Conservation (phyloP, 2,113 vertebrate genomes). For the Barnardius zonarius region DNA sequence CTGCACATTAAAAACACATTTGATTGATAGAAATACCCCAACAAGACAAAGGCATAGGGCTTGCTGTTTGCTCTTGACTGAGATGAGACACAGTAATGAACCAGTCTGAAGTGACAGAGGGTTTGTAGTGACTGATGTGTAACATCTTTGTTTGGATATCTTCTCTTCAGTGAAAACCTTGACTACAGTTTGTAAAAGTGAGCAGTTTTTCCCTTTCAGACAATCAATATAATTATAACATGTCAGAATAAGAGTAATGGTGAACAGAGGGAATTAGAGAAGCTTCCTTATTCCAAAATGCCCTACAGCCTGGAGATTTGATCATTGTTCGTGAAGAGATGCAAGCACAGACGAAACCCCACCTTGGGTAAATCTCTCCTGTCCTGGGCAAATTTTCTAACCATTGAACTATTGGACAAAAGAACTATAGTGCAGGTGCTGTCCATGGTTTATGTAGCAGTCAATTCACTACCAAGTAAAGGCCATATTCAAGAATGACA, state of each 20-base stretch:
- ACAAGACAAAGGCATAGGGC: background rate
- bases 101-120: background rate
- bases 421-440: background rate
- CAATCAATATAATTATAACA: background rate
- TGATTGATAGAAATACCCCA: background rate
- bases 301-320: background rate
- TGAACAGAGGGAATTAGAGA: background rate
- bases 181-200: background rate
- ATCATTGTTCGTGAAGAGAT: background rate
- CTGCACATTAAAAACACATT: background rate
- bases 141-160: fast-evolving
- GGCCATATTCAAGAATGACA: background rate
- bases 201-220: background rate
- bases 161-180: background rate
- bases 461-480: background rate
- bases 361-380: background rate
- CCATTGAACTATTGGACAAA: background rate
- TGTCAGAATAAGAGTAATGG: background rate
- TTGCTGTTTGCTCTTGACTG: background rate
- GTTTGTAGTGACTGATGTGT: background rate
- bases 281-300: background rate
- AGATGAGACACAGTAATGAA: background rate
- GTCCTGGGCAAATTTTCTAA: background rate
- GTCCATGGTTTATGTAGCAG: background rate
- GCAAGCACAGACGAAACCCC: background rate